Conservation (phyloP, 2,888 invertebrate genomes). For the Thalpophila matura region DNA sequence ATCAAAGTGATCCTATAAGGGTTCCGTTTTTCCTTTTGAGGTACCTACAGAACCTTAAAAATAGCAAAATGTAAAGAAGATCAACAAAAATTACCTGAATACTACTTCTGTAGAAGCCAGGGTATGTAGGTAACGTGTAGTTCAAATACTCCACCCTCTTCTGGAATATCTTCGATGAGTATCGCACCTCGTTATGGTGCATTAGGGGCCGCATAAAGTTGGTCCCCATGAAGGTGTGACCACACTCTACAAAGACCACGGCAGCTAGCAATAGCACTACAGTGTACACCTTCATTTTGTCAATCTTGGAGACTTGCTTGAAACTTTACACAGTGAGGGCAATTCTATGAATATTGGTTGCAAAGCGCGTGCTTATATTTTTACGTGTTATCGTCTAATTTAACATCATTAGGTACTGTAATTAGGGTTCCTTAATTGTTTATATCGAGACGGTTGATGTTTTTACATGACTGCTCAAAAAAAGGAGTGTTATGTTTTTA, state of each 20-base stretch:
- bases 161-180: slow-evolving; percentile 62
- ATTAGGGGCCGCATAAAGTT: slow-evolving; percentile 70
- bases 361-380: slow-evolving; percentile 1
- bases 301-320: background rate
- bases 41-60: too few species aligned
- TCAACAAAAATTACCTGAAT: slow-evolving; percentile 66
- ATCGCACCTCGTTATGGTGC: slow-evolving; percentile 65
- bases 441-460: background rate
- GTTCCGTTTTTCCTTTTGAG: too few species aligned
- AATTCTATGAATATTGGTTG: background rate
- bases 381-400: slow-evolving; percentile 11
- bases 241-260: slow-evolving; percentile 72
- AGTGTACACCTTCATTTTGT: slow-evolving; percentile 66
- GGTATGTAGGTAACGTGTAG: slow-evolving; percentile 65
- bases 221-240: slow-evolving; percentile 77
- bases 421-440: slow-evolving; percentile 13
- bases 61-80: too few species aligned
- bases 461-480: background rate
- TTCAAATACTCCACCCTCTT: slow-evolving; percentile 76
- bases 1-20: too few species aligned
- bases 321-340: background rate
- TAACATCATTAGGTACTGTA: slow-evolving; percentile 27
- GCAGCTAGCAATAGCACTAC: slow-evolving; percentile 61
- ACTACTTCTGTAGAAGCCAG: slow-evolving; percentile 36
- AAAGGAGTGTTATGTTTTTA: too few species aligned